Conservation (phyloP, 2,797 vertebrate species). For the Rhinatrema bivittatum region DNA sequence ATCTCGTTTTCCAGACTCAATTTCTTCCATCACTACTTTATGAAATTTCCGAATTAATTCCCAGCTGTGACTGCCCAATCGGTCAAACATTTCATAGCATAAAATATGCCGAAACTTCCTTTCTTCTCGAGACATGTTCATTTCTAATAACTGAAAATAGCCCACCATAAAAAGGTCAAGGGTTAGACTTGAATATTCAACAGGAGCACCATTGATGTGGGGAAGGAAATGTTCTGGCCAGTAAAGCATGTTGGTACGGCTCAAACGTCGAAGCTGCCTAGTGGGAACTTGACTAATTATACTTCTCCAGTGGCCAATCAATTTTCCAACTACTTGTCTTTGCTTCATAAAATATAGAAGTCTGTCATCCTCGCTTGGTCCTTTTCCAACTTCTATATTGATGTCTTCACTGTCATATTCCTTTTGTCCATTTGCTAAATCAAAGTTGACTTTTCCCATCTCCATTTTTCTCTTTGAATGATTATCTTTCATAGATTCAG, state of each 20-base stretch:
- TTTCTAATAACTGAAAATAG: conserved; percentile 94
- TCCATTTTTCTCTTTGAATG: conserved; percentile 33
- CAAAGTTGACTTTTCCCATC: conserved; percentile 19
- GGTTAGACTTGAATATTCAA: conserved; percentile 76
- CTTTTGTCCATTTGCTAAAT: conserved; percentile 27
- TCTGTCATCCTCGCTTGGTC: conserved; percentile 66
- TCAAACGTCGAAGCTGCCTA: conserved; percentile 65
- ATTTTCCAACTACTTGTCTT: conserved; percentile 72
- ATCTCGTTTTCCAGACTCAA: conserved; percentile 70
- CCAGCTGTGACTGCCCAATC: conserved; percentile 84
- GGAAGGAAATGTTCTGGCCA: conserved; percentile 96
- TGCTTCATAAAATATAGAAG: conserved; percentile 74
- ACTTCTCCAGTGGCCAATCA: conserved; percentile 83
- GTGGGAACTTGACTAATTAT: conserved; percentile 78
- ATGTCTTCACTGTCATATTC: not conserved
- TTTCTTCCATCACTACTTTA: conserved; percentile 74
- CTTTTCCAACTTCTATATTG: conserved; percentile 9
- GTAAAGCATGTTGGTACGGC: conserved; percentile 74
- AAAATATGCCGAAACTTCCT: conserved; percentile 90
- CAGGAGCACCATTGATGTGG: conserved; percentile 64
- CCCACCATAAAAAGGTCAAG: conserved; percentile 97
- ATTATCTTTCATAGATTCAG: conserved; percentile 53
- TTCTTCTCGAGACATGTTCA: conserved; percentile 82
- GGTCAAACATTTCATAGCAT: conserved; percentile 97
- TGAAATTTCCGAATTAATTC: conserved; percentile 82